Conservation (phyloP, 2,888 invertebrate genomes). For the Acanthococcus lagerstroemiae region DNA sequence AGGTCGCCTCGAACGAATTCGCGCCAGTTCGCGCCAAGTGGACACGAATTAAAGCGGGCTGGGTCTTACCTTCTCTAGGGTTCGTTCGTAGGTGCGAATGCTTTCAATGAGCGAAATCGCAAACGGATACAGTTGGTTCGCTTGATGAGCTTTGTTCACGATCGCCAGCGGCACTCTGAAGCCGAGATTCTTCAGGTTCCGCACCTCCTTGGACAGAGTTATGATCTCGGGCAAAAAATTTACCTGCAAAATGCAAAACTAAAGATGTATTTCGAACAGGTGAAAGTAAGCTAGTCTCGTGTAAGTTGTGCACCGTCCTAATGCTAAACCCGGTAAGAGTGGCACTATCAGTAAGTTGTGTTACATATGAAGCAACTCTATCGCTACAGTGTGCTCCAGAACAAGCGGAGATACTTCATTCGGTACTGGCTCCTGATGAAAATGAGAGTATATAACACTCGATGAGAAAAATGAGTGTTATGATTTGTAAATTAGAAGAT, state of each 20-base stretch:
- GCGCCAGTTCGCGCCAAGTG: no score
- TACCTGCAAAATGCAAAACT: conserved; percentile 48
- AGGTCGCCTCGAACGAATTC: no score
- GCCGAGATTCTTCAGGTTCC: conserved; percentile 51
- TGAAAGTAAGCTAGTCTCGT: no score
- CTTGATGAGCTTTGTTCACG: conserved; percentile 98
- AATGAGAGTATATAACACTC: no score
- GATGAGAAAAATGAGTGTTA: no score
- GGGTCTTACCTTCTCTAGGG: conserved; percentile 92
- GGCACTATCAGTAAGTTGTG: background rate
- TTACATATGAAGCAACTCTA: background rate
- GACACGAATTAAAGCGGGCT: no score
- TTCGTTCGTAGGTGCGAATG: conserved; percentile 91
- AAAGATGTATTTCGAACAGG: no score
- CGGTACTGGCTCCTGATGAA: no score
- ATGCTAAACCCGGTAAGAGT: no score
- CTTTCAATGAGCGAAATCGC: conserved; percentile 97
- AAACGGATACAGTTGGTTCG: conserved; percentile 95
- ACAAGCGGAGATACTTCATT: no score
- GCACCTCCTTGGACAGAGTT: conserved; percentile 90
- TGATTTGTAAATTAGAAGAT: no score
- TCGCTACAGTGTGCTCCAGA: background rate
- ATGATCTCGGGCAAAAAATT: conserved; percentile 98
- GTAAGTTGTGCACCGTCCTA: no score
- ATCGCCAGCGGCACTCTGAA: conserved; percentile 91